These are phyloP conservation scores for Tychaedon coryphoeus DNA, from an alignment of 2,113 vertebrate species.

Conservation along the genomic window DNA sequence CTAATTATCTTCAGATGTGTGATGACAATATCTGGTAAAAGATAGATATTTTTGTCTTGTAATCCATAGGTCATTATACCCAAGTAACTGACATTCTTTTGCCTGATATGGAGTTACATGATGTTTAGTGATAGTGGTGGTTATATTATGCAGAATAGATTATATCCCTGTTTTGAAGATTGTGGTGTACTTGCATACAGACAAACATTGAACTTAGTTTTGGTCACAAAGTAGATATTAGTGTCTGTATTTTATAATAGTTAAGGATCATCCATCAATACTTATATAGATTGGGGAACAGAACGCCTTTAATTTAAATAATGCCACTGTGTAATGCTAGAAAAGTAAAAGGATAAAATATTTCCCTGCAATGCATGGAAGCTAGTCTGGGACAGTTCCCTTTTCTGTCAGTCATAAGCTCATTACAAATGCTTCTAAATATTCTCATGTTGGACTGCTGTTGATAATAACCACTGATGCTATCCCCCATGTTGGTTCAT, in stretches of 20 bases:
- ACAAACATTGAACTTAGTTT: neutral
- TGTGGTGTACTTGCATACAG: neutral
- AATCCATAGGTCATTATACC: neutral
- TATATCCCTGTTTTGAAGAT: neutral
- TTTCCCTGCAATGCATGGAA: neutral
- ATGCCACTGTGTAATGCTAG: neutral
- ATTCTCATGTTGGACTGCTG: neutral
- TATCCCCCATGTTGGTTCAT: neutral
- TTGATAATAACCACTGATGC: neutral
- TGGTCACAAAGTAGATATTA: neutral
- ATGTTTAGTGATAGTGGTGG: neutral
- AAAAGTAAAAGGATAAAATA: neutral
- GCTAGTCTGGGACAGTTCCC: neutral
- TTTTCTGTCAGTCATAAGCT: neutral
- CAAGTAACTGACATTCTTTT: neutral
- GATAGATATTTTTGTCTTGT: neutral
- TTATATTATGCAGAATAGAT: neutral
- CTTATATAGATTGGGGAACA: neutral
- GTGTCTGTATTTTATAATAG: neutral
- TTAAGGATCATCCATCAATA: neutral
- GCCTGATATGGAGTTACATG: neutral
- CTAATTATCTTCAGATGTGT: neutral
- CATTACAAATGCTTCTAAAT: neutral
- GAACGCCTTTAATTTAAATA: neutral
- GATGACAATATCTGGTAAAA: neutral